Conservation (phyloP, 2,797 vertebrate species). For the Erethizon dorsatum region DNA sequence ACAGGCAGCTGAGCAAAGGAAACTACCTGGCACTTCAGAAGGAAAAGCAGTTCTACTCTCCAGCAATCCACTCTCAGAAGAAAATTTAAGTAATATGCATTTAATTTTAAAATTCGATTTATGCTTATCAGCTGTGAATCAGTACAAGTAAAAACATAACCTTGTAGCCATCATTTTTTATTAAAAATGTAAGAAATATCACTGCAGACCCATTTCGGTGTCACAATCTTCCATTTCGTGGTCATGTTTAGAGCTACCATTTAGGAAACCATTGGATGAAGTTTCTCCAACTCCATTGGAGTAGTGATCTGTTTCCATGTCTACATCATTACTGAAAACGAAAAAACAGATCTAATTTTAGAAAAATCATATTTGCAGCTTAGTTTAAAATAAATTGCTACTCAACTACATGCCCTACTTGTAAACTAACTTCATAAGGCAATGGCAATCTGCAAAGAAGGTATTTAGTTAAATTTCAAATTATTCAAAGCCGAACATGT, state of each 20-base stretch:
- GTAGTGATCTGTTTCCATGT: slow-evolving; percentile 99
- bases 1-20: not conserved
- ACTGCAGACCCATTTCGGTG: slow-evolving; percentile 97
- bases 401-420: slow-evolving; percentile 62
- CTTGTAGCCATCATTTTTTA: slow-evolving; percentile 89
- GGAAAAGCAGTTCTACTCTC: not conserved
- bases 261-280: slow-evolving; percentile 98
- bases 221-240: slow-evolving; percentile 97
- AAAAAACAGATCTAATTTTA: slow-evolving; percentile 80
- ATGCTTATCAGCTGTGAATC: slow-evolving; percentile 85
- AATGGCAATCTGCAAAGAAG: slow-evolving; percentile 69
- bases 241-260: slow-evolving; percentile 97
- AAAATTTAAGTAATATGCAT: not conserved
- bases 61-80: not conserved
- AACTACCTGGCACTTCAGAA: not conserved
- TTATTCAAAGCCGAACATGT: slow-evolving; percentile 46
- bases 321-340: slow-evolving; percentile 95
- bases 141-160: slow-evolving; percentile 91
- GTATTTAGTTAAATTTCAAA: slow-evolving; percentile 55
- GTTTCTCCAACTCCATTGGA: slow-evolving; percentile 97
- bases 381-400: slow-evolving; percentile 69
- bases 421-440: slow-evolving; percentile 52
- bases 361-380: slow-evolving; percentile 64
- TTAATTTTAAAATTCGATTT: slow-evolving; percentile 60
- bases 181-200: slow-evolving; percentile 91